phyloP scores from a whole-genome alignment of 2,113 vertebrate species.

The Larimichthys crocea region DNA sequence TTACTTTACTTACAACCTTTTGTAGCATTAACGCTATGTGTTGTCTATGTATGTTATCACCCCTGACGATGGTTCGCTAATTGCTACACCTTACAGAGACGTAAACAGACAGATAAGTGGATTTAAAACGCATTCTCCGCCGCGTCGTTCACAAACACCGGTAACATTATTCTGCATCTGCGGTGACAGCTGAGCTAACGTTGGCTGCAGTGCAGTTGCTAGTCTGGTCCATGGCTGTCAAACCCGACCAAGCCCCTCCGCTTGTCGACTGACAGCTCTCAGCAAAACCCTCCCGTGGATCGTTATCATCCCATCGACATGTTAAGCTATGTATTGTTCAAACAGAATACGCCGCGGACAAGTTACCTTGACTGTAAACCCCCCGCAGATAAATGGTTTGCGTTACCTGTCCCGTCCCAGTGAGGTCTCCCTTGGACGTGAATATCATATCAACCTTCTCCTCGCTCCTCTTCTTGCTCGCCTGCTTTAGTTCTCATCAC shows the following conservation, averaged over 20 bases:
- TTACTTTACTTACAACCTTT: constrained; percentile 27
- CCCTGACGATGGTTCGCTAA: background rate
- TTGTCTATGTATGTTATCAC: background rate
- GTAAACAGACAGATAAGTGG: background rate
- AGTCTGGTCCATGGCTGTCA: constrained; percentile 69
- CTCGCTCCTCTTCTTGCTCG: constrained; percentile 51
- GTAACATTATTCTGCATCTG: constrained; percentile 49
- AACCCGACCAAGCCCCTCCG: constrained; percentile 64
- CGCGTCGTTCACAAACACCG: constrained; percentile 46
- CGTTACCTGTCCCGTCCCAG: constrained; percentile 74
- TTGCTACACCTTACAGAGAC: background rate
- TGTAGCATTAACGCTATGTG: background rate
- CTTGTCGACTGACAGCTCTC: constrained; percentile 43
- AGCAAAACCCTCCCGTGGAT: constrained; percentile 8
- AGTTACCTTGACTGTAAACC: constrained; percentile 53
- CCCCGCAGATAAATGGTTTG: constrained; percentile 34
- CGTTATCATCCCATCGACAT: background rate
- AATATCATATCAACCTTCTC: constrained; percentile 73
- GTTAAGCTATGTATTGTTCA: background rate
- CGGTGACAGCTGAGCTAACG: constrained; percentile 75
- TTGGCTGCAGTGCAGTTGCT: constrained; percentile 71
- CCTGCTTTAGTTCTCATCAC: background rate
- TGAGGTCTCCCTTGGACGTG: constrained; percentile 73
- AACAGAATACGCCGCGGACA: background rate
- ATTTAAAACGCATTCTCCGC: background rate